A percentile compares a stretch with the other conserved stretches of the same genome.
These are phyloP conservation scores for Drosophila varians DNA, from an alignment of 1,140 invertebrate species.

Conservation along the genomic window DNA sequence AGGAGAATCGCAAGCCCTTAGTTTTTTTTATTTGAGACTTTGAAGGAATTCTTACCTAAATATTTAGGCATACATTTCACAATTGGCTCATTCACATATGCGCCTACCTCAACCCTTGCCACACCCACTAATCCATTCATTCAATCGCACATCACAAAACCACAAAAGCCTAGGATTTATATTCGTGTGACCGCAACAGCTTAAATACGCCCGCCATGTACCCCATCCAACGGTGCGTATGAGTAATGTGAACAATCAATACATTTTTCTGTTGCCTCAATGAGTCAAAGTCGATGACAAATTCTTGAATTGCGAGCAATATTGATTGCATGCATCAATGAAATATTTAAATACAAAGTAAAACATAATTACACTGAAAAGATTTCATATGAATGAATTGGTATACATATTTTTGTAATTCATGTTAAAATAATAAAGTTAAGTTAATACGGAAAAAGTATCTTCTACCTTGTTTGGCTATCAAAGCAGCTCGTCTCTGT, in stretches of 20 bases:
- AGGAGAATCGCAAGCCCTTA: not conserved
- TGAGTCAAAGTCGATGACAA: slow-evolving; percentile 44
- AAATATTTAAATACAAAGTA: not conserved
- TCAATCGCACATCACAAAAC: slow-evolving; percentile 17
- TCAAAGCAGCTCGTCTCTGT: slow-evolving; percentile 68
- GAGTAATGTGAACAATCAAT: slow-evolving; percentile 57
- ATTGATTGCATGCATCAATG: not conserved
- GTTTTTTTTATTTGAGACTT: too few species aligned
- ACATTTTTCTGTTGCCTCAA: slow-evolving; percentile 17
- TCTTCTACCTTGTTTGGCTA: slow-evolving; percentile 68
- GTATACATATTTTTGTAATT: too few species aligned
- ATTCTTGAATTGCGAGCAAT: slow-evolving; percentile 10
- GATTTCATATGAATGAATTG: not conserved
- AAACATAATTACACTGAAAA: not conserved
- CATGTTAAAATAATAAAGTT: too few species aligned
- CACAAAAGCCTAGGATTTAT: slow-evolving; percentile 54
- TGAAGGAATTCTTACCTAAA: too few species aligned
- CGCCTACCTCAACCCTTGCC: not conserved
- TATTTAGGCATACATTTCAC: not conserved
- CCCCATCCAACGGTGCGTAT: slow-evolving; percentile 54
- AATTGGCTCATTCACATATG: slow-evolving; percentile 47
- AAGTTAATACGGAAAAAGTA: too few species aligned
- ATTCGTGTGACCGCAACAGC: slow-evolving; percentile 49
- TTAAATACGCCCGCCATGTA: slow-evolving; percentile 28
- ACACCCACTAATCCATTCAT: slow-evolving; percentile 4